Base-by-base conservation (phyloP, 2,888 invertebrate species). In the Tetranychus truncatus region DNA sequence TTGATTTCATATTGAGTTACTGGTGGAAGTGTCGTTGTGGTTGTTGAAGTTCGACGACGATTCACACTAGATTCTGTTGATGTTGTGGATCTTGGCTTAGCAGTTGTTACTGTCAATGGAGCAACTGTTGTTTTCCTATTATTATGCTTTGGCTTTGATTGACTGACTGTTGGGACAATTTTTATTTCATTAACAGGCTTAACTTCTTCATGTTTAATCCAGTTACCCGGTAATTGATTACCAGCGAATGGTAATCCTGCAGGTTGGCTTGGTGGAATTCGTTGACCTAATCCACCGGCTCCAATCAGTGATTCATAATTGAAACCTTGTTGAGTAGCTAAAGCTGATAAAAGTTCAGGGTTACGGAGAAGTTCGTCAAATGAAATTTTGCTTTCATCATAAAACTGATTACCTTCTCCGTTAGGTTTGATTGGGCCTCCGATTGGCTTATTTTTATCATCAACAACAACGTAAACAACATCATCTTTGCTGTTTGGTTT, bases 401-500 rank as follows among this genome's bases (percentile, higher is more conserved):
- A 24, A 11, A 69, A 11, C 4, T 69, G 21, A 69, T 24, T 69
- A 6, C 69, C 69, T 6, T 20, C 21, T 34, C 20, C 20, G 11
- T 69, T 21, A 6, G 34, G 20, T 20, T 24, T 24, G 20, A 24
- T 69, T 69, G 69, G 21, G 6, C 20, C 20, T 20, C 69, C 69
- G 20, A 24, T 69, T 69, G 69, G 21, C 21, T 69, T 69, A 55
- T 55, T 55, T 24, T 69, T 69, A 21, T 69, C 69, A 69, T 69
- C 69, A 20, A 69, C 34, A 11, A 69, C 69, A 8, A 69, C 69
- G 20, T 69, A 69, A 20, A 69, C 20, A 20, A 24, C 20, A 24
- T 69, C 69, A 20, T 69, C 69, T 20, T 69, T 69, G 1, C 34
- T 20, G 21, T 20, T 69, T 20, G 72, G 34, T 45, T 20, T 44